Evolutionary conservation across 2,888 invertebrate species (phyloP).

Genomic region (Eledone cirrhosa): DNA sequence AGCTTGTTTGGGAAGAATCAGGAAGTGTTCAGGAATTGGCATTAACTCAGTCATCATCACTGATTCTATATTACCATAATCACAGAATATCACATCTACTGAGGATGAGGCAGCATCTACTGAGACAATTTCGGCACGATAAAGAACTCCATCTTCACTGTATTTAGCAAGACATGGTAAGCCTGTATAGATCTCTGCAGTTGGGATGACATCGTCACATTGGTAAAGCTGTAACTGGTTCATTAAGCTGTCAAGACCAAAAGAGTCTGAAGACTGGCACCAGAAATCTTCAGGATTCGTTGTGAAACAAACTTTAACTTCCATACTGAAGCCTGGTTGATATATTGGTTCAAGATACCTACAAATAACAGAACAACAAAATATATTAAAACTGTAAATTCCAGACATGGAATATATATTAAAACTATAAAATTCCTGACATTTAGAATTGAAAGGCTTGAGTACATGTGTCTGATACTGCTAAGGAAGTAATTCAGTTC

Average conservation of each 20-base stretch:
- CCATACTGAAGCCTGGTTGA: not conserved
- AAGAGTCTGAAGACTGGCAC: constrained; percentile 17
- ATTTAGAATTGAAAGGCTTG: no score
- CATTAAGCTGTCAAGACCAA: constrained; percentile 17
- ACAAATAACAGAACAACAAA: not conserved
- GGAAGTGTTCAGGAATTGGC: not conserved
- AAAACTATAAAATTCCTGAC: no score
- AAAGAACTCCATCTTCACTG: constrained; percentile 21
- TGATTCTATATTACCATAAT: constrained; percentile 6
- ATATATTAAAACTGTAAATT: no score
- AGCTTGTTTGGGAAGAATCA: constrained; percentile 18
- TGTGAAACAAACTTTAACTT: not conserved
- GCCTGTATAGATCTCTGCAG: not conserved
- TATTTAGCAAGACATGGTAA: constrained; percentile 19
- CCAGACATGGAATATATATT: no score
- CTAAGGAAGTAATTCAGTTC: no score
- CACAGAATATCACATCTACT: not conserved
- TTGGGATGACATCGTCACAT: not conserved
- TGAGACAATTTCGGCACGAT: constrained; percentile 1
- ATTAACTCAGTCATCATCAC: not conserved
- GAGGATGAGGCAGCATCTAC: not conserved
- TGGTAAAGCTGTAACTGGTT: not conserved
- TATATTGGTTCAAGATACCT: constrained; percentile 18
- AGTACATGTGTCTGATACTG: no score
- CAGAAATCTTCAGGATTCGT: constrained; percentile 15